Evolutionary conservation across 2,113 vertebrate species (phyloP).

Genomic region (Ageneiosus marmoratus): DNA sequence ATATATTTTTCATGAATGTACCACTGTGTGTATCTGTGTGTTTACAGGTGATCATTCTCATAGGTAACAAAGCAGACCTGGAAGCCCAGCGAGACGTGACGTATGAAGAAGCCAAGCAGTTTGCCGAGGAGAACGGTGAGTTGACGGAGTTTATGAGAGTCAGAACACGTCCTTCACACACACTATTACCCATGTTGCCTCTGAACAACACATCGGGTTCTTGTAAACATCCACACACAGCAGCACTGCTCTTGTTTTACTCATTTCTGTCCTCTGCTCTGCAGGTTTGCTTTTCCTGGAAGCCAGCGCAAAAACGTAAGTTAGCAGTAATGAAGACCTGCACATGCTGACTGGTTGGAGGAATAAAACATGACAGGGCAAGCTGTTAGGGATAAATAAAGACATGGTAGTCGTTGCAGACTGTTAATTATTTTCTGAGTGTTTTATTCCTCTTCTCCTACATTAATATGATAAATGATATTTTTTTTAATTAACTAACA

Average conservation of each 20-base stretch:
- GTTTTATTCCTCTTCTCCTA: neutral
- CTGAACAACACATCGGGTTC: conserved; percentile 5
- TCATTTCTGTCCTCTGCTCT: conserved; percentile 56
- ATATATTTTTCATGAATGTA: neutral
- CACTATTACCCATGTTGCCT: neutral
- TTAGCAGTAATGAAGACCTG: conserved; percentile 37
- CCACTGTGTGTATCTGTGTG: neutral
- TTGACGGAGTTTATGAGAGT: neutral
- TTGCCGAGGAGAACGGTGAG: conserved; percentile 96
- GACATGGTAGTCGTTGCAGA: neutral
- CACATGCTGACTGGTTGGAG: neutral
- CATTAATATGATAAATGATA: neutral
- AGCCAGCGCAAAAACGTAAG: conserved; percentile 98
- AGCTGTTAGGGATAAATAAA: neutral
- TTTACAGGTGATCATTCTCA: conserved; percentile 94
- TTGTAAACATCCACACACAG: neutral
- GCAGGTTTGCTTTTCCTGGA: conserved; percentile 93
- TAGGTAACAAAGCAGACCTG: conserved; percentile 97
- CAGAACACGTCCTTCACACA: neutral
- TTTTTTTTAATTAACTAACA: neutral
- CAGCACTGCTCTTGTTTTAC: neutral
- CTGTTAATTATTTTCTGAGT: neutral
- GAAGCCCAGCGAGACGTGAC: conserved; percentile 97
- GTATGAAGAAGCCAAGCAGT: conserved; percentile 99
- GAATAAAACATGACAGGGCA: neutral